Base-by-base conservation (phyloP, 1,140 invertebrate genomes). In the Manduca sexta region DNA sequence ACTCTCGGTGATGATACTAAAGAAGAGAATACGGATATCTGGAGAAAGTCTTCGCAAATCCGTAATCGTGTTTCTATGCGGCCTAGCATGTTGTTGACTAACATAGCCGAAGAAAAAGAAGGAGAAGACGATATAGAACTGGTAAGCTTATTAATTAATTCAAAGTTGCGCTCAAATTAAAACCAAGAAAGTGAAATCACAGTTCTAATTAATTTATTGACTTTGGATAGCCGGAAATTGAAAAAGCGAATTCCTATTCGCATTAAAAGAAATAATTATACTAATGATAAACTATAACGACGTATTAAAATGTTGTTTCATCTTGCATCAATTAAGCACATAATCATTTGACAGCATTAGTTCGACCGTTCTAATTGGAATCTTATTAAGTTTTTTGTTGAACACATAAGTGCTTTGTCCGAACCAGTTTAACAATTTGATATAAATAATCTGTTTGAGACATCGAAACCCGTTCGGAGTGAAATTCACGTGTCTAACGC, bases 61-160 rank as follows among this genome's bases (percentile, higher is more conserved):
- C 58, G 65, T 12, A 62, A 57, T 21, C 59, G 79, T 15, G 81
- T 83, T 0, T 85, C 81, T 0, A 63, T 81, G 42, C 71, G 81
- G 41, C 81, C 81, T 2, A 85, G 81, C 49, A 45, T 74, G 44
- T 48, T 72, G n/a, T 56, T 85, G 42, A 81, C 77, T 7, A 81
- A 85, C 45, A 85, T 85, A 15, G 50, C 52, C 18, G 81, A 85
- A 56, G 81, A 85, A 58, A 40, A 40, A 17, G 57, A 79, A n/a
- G 6, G 40, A n/a, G 77, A 73, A 29, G 66, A 76, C 51, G 67
- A 75, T 7, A 49, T 62, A 5, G 64, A 74, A 56, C 59, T 63
- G 75, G 81, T 82, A 70, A 81, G 71, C 45, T 15, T 11, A 42
- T 1, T 45, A 7, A 18, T n/a, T n/a, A n/a, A n/a, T n/a, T n/a